Conservation (phyloP, 2,888 invertebrate species). For the Acronicta aceris region DNA sequence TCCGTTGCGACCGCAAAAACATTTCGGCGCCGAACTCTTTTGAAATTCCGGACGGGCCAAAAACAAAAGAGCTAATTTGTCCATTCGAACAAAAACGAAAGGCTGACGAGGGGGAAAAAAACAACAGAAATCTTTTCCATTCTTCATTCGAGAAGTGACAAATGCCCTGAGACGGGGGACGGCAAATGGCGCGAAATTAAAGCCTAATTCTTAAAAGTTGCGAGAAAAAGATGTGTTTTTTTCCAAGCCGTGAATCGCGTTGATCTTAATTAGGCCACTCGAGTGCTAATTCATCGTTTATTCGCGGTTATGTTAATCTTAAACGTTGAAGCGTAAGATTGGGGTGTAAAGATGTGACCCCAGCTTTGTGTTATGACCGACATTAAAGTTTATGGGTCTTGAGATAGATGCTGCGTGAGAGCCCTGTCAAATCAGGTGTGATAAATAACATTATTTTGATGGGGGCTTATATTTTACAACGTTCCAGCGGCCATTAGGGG, state of each 20-base stretch:
- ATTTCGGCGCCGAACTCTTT: constrained; percentile 62
- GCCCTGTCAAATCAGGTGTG: constrained; percentile 50
- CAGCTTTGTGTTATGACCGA: constrained; percentile 46
- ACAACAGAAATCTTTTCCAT: constrained; percentile 64
- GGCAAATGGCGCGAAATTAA: constrained; percentile 69
- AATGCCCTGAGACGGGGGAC: constrained; percentile 59
- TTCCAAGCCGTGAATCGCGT: constrained; percentile 31
- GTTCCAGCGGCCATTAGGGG: constrained; percentile 15
- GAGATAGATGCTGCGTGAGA: constrained; percentile 45
- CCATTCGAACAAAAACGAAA: constrained; percentile 59
- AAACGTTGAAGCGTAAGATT: constrained; percentile 54
- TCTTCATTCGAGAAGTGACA: constrained; percentile 66
- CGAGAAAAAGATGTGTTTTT: constrained; percentile 36
- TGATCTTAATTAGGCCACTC: constrained; percentile 59
- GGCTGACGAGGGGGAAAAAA: constrained; percentile 56
- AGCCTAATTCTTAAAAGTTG: constrained; percentile 61
- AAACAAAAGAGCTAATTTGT: constrained; percentile 76
- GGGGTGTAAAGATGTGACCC: constrained; percentile 56
- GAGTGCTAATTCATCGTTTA: constrained; percentile 62
- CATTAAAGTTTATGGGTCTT: constrained; percentile 52
- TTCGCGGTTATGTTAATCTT: constrained; percentile 59
- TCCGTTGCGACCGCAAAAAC: constrained; percentile 51
- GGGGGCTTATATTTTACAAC: constrained; percentile 27
- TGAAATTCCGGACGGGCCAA: constrained; percentile 55
- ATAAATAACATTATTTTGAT: constrained; percentile 47